A percentile compares a stretch with the other conserved stretches of the same genome.
Conservation (phyloP, 1,140 invertebrate genomes). For the Tetragonula clypearis region DNA sequence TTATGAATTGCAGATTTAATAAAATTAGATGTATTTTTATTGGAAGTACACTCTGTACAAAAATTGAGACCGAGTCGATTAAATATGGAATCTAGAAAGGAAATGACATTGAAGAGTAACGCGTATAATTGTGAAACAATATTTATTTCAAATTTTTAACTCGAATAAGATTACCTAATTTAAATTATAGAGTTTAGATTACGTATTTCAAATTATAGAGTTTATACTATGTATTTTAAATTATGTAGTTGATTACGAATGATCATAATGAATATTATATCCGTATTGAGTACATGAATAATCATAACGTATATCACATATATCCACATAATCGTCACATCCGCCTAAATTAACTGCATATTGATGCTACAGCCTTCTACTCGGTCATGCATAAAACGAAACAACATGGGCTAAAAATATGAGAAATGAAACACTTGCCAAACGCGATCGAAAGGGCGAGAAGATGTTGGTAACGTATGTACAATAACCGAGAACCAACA, state of each 20-base stretch:
- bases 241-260: too few relatives aligned
- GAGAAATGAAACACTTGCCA: background rate
- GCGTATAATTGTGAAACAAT: background rate
- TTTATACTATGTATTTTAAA: too few relatives aligned
- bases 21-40: too few relatives aligned
- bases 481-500: background rate
- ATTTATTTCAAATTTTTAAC: background rate
- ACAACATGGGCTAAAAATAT: background rate
- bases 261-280: too few relatives aligned
- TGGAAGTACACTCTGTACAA: too few relatives aligned
- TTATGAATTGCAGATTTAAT: too few relatives aligned
- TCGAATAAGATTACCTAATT: background rate
- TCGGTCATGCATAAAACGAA: background rate
- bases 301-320: too few relatives aligned
- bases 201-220: background rate
- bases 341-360: background rate
- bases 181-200: background rate
- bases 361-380: background rate
- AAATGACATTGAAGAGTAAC: too few relatives aligned
- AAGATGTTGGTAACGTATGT: background rate
- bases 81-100: too few relatives aligned
- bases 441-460: background rate
- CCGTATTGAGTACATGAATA: too few relatives aligned
- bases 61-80: background rate
- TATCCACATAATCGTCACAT: background rate